Percentiles rank a stretch among this genome's conserved stretches.
These are phyloP conservation scores for Leptonema lineaticorne DNA, from an alignment of 1,140 invertebrate genomes.

Conservation along the genomic window DNA sequence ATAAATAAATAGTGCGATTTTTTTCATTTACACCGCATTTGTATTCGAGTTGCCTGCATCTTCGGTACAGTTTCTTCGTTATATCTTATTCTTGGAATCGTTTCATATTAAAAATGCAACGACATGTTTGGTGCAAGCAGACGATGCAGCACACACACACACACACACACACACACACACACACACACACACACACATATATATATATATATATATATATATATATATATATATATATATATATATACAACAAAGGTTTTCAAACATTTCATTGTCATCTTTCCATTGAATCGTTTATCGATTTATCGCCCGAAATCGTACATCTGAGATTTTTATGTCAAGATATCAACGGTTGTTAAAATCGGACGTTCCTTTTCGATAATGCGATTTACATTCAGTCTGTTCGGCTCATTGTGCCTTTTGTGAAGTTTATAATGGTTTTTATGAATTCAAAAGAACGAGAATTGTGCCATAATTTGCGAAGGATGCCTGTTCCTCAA, in stretches of 20 bases:
- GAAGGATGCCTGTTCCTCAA: neutral
- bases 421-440: neutral
- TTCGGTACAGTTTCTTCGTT: conserved; percentile 13
- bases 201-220: too few relatives aligned
- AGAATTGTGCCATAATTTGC: neutral
- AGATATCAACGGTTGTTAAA: too few relatives aligned
- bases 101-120: conserved; percentile 6
- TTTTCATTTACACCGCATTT: too few relatives aligned
- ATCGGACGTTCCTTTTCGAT: neutral
- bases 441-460: neutral
- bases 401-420: neutral
- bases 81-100: conserved; percentile 8
- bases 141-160: neutral
- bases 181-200: too few relatives aligned
- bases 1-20: too few relatives aligned
- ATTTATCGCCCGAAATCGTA: too few relatives aligned
- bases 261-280: too few relatives aligned
- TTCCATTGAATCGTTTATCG: too few relatives aligned
- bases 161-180: too few relatives aligned
- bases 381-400: neutral
- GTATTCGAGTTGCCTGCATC: neutral
- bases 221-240: too few relatives aligned
- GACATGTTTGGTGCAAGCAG: neutral
- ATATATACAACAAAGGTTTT: too few relatives aligned
- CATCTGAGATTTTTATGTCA: too few relatives aligned